Percentiles rank a stretch among this genome's conserved stretches.
Conservation (phyloP, 1,140 invertebrate species). For the Scaptomyza pallida region DNA sequence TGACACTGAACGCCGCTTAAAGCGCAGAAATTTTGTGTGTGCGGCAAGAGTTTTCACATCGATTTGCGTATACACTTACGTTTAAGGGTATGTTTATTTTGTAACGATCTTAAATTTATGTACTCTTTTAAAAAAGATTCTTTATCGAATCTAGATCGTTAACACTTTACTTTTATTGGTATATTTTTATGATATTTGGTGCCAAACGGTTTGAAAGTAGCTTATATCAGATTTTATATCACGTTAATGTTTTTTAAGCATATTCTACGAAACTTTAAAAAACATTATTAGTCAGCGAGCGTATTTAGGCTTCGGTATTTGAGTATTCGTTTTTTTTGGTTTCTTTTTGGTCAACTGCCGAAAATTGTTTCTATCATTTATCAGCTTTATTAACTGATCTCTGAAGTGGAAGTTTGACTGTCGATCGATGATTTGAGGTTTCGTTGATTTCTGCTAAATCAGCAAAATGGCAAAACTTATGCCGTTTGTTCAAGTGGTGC, state of each 20-base stretch:
- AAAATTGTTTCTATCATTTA: conserved; percentile 76
- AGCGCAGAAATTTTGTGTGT: conserved; percentile 47
- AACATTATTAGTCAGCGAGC: too few species aligned
- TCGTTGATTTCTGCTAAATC: conserved; percentile 36
- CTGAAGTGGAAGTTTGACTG: conserved; percentile 52
- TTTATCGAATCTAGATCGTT: too few species aligned
- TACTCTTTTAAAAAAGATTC: too few species aligned
- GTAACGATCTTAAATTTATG: too few species aligned
- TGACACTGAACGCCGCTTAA: conserved; percentile 58
- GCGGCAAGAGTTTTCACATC: conserved; percentile 17
- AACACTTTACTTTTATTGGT: too few species aligned
- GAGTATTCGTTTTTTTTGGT: not conserved
- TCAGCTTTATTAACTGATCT: conserved; percentile 78
- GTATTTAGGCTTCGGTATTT: not conserved
- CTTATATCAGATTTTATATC: too few species aligned
- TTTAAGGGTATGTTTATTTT: conserved; percentile 6
- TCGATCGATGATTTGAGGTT: conserved; percentile 49
- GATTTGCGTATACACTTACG: not conserved
- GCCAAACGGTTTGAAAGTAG: too few species aligned
- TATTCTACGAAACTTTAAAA: too few species aligned
- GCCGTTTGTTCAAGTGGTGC: conserved; percentile 34
- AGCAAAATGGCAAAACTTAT: conserved; percentile 48
- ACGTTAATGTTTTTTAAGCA: too few species aligned
- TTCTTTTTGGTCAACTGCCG: conserved; percentile 23
- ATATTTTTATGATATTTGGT: too few species aligned